Evolutionary conservation across 2,888 invertebrate species (phyloP), one percentile per base, ranked within the genome.

Genomic region (Apamea epomidion): DNA sequence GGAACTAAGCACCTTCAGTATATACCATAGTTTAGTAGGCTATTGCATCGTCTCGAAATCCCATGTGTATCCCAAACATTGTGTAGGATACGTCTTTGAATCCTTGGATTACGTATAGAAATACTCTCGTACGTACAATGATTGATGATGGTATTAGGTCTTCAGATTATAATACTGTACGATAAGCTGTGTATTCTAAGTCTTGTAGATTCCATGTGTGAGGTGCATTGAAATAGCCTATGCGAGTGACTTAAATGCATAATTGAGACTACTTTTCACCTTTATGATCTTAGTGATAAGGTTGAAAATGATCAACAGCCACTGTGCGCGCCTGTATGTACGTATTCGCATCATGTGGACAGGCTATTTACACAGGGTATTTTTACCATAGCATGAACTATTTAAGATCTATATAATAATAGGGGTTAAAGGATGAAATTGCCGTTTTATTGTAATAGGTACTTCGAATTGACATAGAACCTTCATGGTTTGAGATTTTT

Each of bases 111-210:
- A 82, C 16, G 21, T 51, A 54, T 54, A 16, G 58, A 79, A 42
- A 64, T 69, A n/a, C 48, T 54, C 42, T 58, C 48, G 48, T 48
- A 58, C 12, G 18, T 48, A 58, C n/a, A 32, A 70, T 71, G 84
- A 82, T 74, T 69, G 84, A 82, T 84, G 80, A 45, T 58, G 16
- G 18, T 14, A 42, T 64, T 25, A 67, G 12, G 51, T 62, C 37
- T 73, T 62, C 6, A 69, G 37, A 71, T 78, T 18, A 62, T 54
- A 32, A 54, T 37, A 32, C 18, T 78, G 58, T n/a, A 45, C 32
- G 16, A 10, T 45, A 37, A 16, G 5, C 21, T n/a, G 21, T 81
- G 18, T 48, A 54, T 18, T 25, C 6, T 29, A 45, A 45, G 21
- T 42, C 7, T 42, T n/a, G 14, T 58, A 48, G 73, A 75, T 73